These are phyloP conservation scores for Cantharis lateralis DNA, from an alignment of 2,888 invertebrate genomes.

Conservation along the genomic window DNA sequence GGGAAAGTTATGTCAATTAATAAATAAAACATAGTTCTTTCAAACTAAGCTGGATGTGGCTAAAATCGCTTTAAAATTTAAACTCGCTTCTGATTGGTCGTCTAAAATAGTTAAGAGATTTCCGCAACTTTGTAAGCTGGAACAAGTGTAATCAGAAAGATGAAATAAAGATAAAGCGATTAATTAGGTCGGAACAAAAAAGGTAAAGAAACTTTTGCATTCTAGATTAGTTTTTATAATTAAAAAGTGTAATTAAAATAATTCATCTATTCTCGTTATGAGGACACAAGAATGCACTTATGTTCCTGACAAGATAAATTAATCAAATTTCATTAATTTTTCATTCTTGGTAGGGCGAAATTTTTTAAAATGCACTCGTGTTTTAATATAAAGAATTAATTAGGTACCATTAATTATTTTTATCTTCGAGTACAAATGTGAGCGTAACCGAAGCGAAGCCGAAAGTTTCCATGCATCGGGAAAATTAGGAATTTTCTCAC, in stretches of 20 bases:
- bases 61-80: not conserved
- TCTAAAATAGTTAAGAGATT: not conserved
- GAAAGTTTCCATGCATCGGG: not conserved
- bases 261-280: not conserved
- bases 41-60: not conserved
- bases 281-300: not conserved
- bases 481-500: not conserved
- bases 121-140: not conserved
- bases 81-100: not conserved
- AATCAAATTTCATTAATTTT: not conserved
- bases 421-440: not conserved
- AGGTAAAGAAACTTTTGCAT: not conserved
- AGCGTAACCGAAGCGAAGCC: not conserved
- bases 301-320: not conserved
- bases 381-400: not conserved
- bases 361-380: not conserved
- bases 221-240: not conserved
- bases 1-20: no score
- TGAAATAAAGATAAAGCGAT: not conserved
- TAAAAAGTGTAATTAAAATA: not conserved
- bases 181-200: not conserved
- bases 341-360: not conserved
- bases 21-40: not conserved
- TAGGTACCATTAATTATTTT: not conserved
- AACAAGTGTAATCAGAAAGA: not conserved